These are phyloP conservation scores for Sceloporus undulatus DNA, from an alignment of 2,113 vertebrate species.

Conservation along the genomic window DNA sequence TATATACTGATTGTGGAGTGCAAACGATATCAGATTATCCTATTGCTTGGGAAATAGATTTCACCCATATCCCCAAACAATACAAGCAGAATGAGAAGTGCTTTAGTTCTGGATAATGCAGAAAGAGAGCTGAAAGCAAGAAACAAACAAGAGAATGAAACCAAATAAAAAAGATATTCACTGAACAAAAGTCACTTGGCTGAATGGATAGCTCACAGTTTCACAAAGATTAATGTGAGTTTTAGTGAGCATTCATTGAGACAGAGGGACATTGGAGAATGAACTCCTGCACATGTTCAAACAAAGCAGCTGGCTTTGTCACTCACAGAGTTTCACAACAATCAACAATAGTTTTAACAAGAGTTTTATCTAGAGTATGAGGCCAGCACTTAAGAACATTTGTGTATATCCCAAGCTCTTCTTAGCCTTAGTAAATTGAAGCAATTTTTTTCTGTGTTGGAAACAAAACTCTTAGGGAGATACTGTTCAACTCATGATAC, in stretches of 20 bases:
- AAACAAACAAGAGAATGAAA: background rate
- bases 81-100: background rate
- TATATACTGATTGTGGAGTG: too few relatives aligned
- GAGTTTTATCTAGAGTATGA: background rate
- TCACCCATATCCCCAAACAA: background rate
- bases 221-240: conserved; percentile 11
- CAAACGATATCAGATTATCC: too few relatives aligned
- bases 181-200: conserved; percentile 8
- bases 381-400: background rate
- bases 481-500: background rate
- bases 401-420: background rate
- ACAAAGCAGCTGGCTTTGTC: conserved; percentile 1
- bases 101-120: background rate
- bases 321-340: too few relatives aligned
- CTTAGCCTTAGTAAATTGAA: too few relatives aligned
- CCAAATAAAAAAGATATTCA: background rate
- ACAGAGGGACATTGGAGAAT: background rate
- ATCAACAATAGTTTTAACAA: conserved; percentile 5
- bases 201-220: conserved; percentile 5
- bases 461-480: too few relatives aligned
- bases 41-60: too few relatives aligned
- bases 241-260: conserved; percentile 15
- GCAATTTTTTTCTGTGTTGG: too few relatives aligned
- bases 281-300: conserved; percentile 7
- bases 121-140: too few relatives aligned